A percentile compares a stretch with the other conserved stretches of the same genome.
phyloP scores from a whole-genome alignment of 23 tunicate genomes.

The Diplosoma virens region DNA sequence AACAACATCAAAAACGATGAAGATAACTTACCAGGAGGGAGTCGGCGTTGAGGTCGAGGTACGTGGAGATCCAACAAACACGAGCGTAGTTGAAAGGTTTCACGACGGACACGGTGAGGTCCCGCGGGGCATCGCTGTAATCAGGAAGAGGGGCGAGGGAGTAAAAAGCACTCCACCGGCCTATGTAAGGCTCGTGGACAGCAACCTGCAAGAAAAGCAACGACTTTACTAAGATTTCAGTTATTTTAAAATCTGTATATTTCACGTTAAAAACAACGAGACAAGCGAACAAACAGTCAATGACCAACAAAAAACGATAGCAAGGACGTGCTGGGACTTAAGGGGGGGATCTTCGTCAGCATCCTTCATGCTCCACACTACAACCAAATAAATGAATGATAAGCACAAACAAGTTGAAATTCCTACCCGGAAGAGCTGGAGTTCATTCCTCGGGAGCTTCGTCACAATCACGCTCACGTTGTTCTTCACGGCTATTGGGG shows the following conservation, averaged over 20 bases:
- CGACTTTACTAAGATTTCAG: no score
- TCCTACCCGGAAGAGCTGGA: conserved; percentile 17
- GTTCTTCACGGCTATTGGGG: neutral
- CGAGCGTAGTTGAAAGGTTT: neutral
- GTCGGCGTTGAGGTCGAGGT: no score
- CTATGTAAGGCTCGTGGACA: conserved; percentile 43
- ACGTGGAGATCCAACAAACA: conserved; percentile 30
- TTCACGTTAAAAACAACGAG: no score
- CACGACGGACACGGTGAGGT: conserved; percentile 1
- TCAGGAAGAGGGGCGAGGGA: conserved; percentile 35
- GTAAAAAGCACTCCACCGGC: conserved; percentile 37
- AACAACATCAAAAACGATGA: no score
- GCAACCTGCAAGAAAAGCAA: conserved; percentile 60
- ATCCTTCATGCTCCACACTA: no score
- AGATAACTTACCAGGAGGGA: no score
- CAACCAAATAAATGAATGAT: no score
- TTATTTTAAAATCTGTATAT: no score
- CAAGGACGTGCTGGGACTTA: no score
- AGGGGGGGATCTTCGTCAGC: no score
- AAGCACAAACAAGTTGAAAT: neutral
- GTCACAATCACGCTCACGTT: neutral
- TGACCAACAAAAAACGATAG: no score
- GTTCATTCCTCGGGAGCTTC: conserved; percentile 14
- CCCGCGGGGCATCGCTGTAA: conserved; percentile 27
- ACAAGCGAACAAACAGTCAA: no score